Conservation (phyloP, 2,113 vertebrate species). For the Regulus satrapa region DNA sequence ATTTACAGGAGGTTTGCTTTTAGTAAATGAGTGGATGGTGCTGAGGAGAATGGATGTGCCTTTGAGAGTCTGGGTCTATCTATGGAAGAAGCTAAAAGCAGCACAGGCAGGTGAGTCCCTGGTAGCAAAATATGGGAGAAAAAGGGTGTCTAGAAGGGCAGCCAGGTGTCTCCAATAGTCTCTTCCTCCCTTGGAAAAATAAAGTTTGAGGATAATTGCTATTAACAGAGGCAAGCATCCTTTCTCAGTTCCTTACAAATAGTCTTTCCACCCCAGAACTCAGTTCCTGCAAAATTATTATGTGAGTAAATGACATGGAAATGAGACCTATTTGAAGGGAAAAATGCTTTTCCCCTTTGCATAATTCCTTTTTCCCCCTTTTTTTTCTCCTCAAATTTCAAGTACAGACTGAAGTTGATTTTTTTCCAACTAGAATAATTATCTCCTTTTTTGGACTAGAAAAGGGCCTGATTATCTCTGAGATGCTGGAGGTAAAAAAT, state of each 20-base stretch:
- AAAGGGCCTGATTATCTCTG: neutral
- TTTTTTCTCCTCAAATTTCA: neutral
- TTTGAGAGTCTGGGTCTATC: neutral
- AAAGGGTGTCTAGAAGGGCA: neutral
- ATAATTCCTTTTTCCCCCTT: fast-evolving
- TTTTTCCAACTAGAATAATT: neutral
- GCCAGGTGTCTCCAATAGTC: neutral
- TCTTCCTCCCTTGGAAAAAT: neutral
- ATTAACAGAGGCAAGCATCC: neutral
- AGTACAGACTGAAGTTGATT: neutral
- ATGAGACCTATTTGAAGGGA: neutral
- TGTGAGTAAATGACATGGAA: neutral
- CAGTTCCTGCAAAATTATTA: neutral
- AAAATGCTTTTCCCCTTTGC: neutral
- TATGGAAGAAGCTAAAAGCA: neutral
- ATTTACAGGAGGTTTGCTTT: neutral
- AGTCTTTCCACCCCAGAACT: neutral
- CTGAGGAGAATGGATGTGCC: neutral
- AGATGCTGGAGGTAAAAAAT: neutral
- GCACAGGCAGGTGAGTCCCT: neutral
- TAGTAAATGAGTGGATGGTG: neutral
- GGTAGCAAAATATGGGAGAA: neutral
- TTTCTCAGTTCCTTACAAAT: neutral
- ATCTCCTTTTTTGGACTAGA: neutral
- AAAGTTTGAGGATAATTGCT: neutral